phyloP scores from a whole-genome alignment of 2,888 invertebrate genomes.

The Eupithecia insigniata region DNA sequence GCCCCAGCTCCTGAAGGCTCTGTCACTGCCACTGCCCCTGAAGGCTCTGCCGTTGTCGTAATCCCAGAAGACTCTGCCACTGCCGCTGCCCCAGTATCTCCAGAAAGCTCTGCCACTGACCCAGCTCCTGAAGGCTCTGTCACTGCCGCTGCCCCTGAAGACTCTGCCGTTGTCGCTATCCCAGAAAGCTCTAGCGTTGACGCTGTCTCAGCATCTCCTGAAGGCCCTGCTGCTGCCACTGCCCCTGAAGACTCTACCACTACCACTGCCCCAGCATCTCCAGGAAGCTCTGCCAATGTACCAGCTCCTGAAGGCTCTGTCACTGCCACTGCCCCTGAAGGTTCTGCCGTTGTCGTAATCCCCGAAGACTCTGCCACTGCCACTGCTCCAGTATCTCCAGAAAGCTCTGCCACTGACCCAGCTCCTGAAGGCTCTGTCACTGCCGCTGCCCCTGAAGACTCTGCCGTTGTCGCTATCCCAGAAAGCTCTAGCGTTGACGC shows the following conservation, averaged over 20 bases:
- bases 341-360: too few relatives aligned
- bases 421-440: constrained; percentile 17
- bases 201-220: neutral
- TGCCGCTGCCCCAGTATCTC: neutral
- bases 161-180: neutral
- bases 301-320: constrained; percentile 11
- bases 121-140: constrained; percentile 8
- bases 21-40: constrained; percentile 1
- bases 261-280: too few relatives aligned
- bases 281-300: constrained; percentile 6
- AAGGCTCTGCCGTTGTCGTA: neutral
- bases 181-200: too few relatives aligned
- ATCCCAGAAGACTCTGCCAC: neutral
- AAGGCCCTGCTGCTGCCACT: constrained; percentile 5
- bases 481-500: constrained; percentile 10
- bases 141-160: neutral
- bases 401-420: neutral
- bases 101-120: neutral
- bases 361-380: constrained; percentile 14
- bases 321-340: neutral
- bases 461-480: neutral
- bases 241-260: constrained; percentile 9
- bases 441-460: constrained; percentile 13
- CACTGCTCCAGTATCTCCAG: neutral
- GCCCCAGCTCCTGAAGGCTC: constrained; percentile 9